Conservation (phyloP, 35 echinoderm and acorn worm species). For the Anneissia japonica region DNA sequence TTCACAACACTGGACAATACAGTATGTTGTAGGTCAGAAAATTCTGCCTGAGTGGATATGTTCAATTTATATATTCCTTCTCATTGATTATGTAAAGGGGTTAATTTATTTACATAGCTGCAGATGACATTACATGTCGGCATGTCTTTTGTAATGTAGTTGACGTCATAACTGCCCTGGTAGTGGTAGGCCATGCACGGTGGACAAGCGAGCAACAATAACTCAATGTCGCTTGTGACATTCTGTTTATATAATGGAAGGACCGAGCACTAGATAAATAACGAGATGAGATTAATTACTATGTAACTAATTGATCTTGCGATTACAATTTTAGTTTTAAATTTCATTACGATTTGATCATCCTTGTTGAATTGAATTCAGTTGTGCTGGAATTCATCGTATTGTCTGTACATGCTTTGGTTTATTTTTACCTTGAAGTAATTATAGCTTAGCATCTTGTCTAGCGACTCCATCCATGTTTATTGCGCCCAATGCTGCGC, state of each 20-base stretch:
- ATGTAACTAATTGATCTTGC: background rate
- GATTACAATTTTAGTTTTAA: background rate
- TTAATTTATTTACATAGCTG: background rate
- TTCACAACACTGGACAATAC: too few species aligned
- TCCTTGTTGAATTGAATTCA: too few species aligned
- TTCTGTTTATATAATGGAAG: background rate
- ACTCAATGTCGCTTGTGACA: background rate
- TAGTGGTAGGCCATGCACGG: background rate
- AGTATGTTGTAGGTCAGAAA: too few species aligned
- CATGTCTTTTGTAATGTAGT: background rate
- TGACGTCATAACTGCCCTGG: background rate
- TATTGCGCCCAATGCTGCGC: too few species aligned
- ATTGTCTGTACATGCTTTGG: too few species aligned
- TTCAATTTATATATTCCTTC: too few species aligned
- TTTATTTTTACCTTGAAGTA: too few species aligned
- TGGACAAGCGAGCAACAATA: background rate
- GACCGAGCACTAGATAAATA: background rate
- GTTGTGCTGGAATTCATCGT: too few species aligned
- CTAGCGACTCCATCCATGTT: too few species aligned
- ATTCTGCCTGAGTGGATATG: too few species aligned
- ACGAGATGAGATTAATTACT: background rate
- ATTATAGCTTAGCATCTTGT: too few species aligned
- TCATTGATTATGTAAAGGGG: background rate
- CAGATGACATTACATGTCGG: background rate
- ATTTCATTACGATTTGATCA: too few species aligned